Base-by-base conservation (phyloP, 1,140 invertebrate genomes). In the Araneus ventricosus region DNA sequence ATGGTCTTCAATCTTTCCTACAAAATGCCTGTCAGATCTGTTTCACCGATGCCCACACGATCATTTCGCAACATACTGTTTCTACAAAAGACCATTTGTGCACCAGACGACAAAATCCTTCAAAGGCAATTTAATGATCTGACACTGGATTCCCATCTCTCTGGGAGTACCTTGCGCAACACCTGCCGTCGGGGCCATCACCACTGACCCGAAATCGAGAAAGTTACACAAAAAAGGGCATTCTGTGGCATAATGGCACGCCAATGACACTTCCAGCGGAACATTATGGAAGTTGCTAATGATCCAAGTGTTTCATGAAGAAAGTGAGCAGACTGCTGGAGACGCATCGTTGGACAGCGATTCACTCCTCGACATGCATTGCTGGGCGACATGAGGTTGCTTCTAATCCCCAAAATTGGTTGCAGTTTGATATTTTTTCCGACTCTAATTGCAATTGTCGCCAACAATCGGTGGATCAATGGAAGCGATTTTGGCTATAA, bases 201-300 rank as follows among this genome's bases (percentile, higher is more conserved):
- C 30, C 34, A 75, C 27, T 75, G 70, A 75, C 70, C 70, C 70
- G 70, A 75, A 75, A 34, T 75, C 27, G 27, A 34, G 30, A 75
- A 75, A 34, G 27, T 34, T 37, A 14, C 70, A 34, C 70, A 34
- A 30, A 75, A 75, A 75, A 34, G 10, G 70, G 70, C 70, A 63
- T n/a, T 63, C n/a, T 7, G 59, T 7, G 59, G 59, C 59, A 63
- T 63, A 24, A 63, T n/a, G 7, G 59, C 59, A 63, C 70, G 27
- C 70, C 17, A 75, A 34, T 75, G 70, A 75, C 70, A 75, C 14
- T 75, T 75, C 30, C 30, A 34, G 70, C 24, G 10, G 70, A 34
- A 37, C 70, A 75, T 75, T 75, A 75, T 75, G 70, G 30, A 14
- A 75, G 4, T 37, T 75, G 34, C 20, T 75, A 75, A 75, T 75